These are phyloP conservation scores for Trichomycterus rosablanca DNA, from an alignment of 2,113 vertebrate species.

Conservation along the genomic window DNA sequence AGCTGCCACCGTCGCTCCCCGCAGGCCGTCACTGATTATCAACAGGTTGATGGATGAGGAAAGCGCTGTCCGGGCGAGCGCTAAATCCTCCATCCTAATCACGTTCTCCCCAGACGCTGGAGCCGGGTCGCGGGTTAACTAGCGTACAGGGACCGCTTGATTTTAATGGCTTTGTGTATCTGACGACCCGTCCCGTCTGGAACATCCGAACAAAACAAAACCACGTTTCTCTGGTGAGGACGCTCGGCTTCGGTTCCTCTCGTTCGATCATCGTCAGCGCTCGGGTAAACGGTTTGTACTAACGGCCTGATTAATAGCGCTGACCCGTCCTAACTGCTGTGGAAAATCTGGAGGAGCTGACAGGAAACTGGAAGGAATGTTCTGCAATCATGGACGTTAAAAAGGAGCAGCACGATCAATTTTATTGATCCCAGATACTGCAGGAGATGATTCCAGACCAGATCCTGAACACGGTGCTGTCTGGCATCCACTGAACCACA, in stretches of 20 bases:
- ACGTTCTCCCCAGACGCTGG: slow-evolving; percentile 26
- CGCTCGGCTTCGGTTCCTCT: not conserved
- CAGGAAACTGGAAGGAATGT: too few relatives aligned
- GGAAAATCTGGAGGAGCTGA: not conserved
- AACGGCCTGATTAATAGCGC: not conserved
- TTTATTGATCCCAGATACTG: too few relatives aligned
- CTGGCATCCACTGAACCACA: too few relatives aligned
- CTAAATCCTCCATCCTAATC: slow-evolving; percentile 27
- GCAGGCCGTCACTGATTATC: slow-evolving; percentile 29
- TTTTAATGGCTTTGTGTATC: slow-evolving; percentile 38
- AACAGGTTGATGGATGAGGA: slow-evolving; percentile 8
- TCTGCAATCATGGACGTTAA: too few relatives aligned
- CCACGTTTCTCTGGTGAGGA: too few relatives aligned
- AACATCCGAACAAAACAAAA: slow-evolving; percentile 27
- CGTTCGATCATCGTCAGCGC: not conserved
- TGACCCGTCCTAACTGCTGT: not conserved
- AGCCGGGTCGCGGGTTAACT: slow-evolving; percentile 39
- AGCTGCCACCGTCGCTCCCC: not conserved
- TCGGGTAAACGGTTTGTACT: too few relatives aligned
- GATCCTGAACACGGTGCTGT: too few relatives aligned
- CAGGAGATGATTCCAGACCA: too few relatives aligned
- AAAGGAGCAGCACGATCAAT: too few relatives aligned
- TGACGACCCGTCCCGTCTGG: slow-evolving; percentile 12
- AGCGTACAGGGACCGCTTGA: slow-evolving; percentile 35
- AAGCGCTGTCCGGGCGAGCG: slow-evolving; percentile 22